Evolutionary conservation across 2,888 invertebrate genomes (phyloP).

Genomic region (Apotomis betuletana): DNA sequence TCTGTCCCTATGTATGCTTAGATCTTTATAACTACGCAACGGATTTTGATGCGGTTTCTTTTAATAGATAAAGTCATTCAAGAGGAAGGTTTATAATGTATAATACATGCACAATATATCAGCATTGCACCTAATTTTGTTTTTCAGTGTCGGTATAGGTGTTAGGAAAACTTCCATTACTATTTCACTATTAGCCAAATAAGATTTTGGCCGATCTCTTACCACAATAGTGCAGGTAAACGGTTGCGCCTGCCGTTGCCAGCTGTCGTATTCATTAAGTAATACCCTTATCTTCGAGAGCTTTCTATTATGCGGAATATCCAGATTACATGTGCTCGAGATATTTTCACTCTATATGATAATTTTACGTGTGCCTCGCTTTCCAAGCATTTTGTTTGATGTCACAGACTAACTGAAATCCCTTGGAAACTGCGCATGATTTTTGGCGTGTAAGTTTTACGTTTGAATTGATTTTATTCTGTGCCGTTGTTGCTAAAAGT

Average conservation of each 20-base stretch:
- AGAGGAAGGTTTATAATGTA: too few relatives aligned
- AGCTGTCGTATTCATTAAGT: slow-evolving; percentile 35
- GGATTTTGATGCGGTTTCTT: too few relatives aligned
- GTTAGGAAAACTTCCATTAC: too few relatives aligned
- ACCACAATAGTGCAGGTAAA: slow-evolving; percentile 5
- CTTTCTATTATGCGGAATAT: slow-evolving; percentile 45
- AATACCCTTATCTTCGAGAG: slow-evolving; percentile 35
- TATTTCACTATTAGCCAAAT: too few relatives aligned
- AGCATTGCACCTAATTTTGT: too few relatives aligned
- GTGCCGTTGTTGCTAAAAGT: slow-evolving; percentile 24
- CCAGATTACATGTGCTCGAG: slow-evolving; percentile 53
- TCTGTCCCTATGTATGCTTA: too few relatives aligned
- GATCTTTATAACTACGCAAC: too few relatives aligned
- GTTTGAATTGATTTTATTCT: not conserved
- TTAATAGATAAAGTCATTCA: too few relatives aligned
- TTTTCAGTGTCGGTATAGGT: too few relatives aligned
- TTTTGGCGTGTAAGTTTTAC: not conserved
- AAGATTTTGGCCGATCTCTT: not conserved
- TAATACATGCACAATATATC: too few relatives aligned
- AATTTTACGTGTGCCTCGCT: slow-evolving; percentile 47
- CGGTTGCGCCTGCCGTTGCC: slow-evolving; percentile 1
- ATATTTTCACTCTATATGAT: slow-evolving; percentile 62
- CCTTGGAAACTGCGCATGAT: not conserved
- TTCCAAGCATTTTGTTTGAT: slow-evolving; percentile 7
- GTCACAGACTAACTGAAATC: slow-evolving; percentile 16